Conservation (phyloP, 2,113 vertebrate genomes). For the Phasianus colchicus region DNA sequence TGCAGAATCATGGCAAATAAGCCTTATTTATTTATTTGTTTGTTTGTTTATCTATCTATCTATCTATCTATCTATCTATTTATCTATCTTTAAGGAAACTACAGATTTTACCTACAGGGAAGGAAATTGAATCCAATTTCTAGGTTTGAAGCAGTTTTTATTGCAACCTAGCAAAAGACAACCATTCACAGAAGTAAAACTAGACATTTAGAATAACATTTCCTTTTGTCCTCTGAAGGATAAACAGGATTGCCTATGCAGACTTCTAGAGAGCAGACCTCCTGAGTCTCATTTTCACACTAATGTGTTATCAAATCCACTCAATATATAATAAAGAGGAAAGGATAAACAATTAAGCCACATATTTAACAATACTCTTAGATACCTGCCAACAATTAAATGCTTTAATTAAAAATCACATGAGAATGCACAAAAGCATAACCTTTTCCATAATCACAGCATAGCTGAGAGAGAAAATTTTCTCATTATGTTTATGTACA, state of each 20-base stretch:
- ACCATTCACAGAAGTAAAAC: slow-evolving; percentile 13
- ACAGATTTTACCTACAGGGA: not conserved
- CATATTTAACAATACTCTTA: slow-evolving; percentile 67
- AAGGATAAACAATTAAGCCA: slow-evolving; percentile 77
- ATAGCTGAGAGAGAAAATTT: slow-evolving; percentile 2
- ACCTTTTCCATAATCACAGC: slow-evolving; percentile 37
- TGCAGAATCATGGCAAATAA: not conserved
- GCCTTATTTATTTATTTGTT: not conserved
- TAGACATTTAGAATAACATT: slow-evolving; percentile 50
- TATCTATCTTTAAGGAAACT: not conserved
- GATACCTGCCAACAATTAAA: slow-evolving; percentile 74
- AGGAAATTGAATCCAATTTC: not conserved
- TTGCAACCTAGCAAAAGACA: slow-evolving; percentile 23
- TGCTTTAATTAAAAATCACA: slow-evolving; percentile 73
- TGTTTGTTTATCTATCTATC: no score
- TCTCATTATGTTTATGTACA: slow-evolving; percentile 25
- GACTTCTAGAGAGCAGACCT: slow-evolving; percentile 53
- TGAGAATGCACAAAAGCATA: slow-evolving; percentile 50
- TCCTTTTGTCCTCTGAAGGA: slow-evolving; percentile 60
- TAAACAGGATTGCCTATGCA: slow-evolving; percentile 2
- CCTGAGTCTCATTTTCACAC: slow-evolving; percentile 71
- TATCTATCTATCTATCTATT: no score
- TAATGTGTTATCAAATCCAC: slow-evolving; percentile 67
- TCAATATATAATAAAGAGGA: slow-evolving; percentile 72
- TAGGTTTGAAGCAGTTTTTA: not conserved